These are phyloP conservation scores for Goniozus legneri DNA, from an alignment of 1,140 invertebrate species.

Conservation along the genomic window DNA sequence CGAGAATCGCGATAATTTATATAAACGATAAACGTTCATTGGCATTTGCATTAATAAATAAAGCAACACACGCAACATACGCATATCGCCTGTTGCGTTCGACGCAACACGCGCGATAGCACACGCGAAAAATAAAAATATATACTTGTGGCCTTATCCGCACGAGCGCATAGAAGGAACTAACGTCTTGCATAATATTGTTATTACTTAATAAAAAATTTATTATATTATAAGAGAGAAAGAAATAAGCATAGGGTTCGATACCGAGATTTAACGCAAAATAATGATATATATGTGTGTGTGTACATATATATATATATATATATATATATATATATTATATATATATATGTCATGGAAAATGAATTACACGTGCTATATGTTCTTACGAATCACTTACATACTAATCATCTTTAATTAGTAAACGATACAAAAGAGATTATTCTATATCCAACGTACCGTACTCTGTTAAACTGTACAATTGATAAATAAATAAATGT, in stretches of 20 bases:
- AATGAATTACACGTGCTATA: constrained; percentile 44
- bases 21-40: no score
- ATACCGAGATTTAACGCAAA: no score
- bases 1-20: no score
- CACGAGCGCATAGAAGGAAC: constrained; percentile 30
- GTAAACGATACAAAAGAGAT: constrained; percentile 41
- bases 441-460: constrained; percentile 46
- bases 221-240: constrained; percentile 13
- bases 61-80: no score
- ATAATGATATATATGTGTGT: no score
- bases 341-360: constrained; percentile 26
- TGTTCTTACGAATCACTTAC: constrained; percentile 43
- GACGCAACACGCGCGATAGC: constrained; percentile 7
- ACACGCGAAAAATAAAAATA: background rate
- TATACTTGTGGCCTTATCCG: constrained; percentile 40
- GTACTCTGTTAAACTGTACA: constrained; percentile 48
- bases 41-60: no score
- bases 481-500: constrained; percentile 51
- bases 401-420: constrained; percentile 52
- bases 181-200: constrained; percentile 32
- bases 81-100: no score
- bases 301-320: constrained; percentile 10
- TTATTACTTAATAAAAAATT: constrained; percentile 24
- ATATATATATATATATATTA: constrained; percentile 3
- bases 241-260: no score